Evolutionary conservation across 2,888 invertebrate species (phyloP), one percentile per base, ranked within the genome.

Genomic region (Myathropa florea): DNA sequence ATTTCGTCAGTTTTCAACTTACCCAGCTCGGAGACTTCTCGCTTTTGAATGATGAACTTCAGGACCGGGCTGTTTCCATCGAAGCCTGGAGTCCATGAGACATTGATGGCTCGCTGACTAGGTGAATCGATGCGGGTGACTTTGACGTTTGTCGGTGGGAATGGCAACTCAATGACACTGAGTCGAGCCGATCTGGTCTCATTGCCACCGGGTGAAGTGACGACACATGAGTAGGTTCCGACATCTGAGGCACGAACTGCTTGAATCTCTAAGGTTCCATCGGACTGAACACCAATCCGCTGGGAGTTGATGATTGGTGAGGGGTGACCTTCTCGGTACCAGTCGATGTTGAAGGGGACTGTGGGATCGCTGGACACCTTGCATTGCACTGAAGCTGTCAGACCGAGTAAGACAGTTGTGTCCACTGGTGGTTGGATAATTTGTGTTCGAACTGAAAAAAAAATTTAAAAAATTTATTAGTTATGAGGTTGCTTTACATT

Each of bases 1-100:
- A 24, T 61, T 65, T 28, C 26, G 39, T 55, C 26, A 28, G 26
- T 26, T 53, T 64, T 21, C 53, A 72, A 92, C 94, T 94, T 93
- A 97, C 97, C 97, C 89, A 97, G 94, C 92, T 97, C 96, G 1
- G 97, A 97, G 28, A 98, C 97, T 90, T 97, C 96, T 87, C 98
- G 95, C 92, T 96, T 96, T 92, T 99, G 98, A 73, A 99, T 95
- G 88, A 98, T 97, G 92, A 97, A 99, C 91, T 98, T 97, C 89
- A 96, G 95, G 80, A 99, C 96, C 10, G 98, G 97, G 90, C 98
- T 98, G 92, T 99, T 99, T 75, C 99, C 99, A 93, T 99, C 98
- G 92, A 99, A 99, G 30, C 98, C 98, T 0, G 98, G 97, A 12
- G 96, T 96, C 99, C 99, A 99, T 23, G 96, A 96, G 3, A 99